Evolutionary conservation across 2,113 vertebrate genomes (phyloP), one percentile per base, ranked within the genome.

Genomic region (Paratilapia polleni): DNA sequence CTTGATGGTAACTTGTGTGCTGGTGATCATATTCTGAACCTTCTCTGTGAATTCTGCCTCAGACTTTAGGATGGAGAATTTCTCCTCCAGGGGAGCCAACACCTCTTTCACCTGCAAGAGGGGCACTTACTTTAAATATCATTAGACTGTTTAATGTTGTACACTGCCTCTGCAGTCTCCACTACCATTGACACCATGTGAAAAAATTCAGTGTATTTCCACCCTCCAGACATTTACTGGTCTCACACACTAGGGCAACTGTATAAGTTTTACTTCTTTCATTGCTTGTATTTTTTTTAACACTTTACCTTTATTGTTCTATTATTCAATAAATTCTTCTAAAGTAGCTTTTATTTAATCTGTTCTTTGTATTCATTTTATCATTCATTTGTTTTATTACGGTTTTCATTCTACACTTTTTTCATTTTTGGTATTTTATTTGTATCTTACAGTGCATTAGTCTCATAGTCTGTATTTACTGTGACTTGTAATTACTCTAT

Each of bases 51-150:
- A 92, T 1, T 36, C 77, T 31, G 87, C 4, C 66, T 94, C 90
- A 19, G 88, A 77, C 49, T 17, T 88, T 10, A 88, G 49, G 15
- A 58, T 12, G 43, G n/a, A 80, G 0, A 94, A 75, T 61, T 89
- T 93, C 70, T 90, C 92, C 60, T 93, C 77, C 1, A 92, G 13
- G 1, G 10, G 19, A 8, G 13, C 8, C 0, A 77, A 87, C 2
- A 19, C 78, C 78, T 90, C 80, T 82, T 79, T 92, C 47, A 94
- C 78, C 93, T 93, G 85, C n/a, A 83, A 57, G 15, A 17, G 15
- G 43, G 14, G 43, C 13, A 4, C 14, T 47, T 47, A 47, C 2
- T 47, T 14, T 13, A 47, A 52, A 70, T 20, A 49, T 31, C 43
- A 70, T 70, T 28, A 20, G 43, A 70, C 43, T 31, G 24, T 20